Percentiles rank a stretch among this genome's conserved stretches.
Evolutionary conservation across 1,140 invertebrate genomes (phyloP).

Genomic region (Bombus confusus): DNA sequence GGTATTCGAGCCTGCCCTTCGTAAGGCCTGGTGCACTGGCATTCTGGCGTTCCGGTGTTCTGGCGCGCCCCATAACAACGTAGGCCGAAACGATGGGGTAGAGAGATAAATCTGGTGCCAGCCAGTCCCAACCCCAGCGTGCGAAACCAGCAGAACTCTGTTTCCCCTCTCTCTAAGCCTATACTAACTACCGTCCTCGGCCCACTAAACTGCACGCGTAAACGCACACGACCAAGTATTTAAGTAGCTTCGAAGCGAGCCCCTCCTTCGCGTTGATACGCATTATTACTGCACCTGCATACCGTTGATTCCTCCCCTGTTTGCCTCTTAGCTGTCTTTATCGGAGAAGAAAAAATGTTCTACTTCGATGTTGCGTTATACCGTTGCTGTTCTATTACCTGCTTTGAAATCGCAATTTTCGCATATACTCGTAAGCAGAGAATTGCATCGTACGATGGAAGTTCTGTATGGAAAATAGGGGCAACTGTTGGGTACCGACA

Average conservation of each 20-base stretch:
- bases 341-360: background rate
- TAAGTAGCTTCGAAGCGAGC: conserved; percentile 37
- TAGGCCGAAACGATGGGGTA: conserved; percentile 66
- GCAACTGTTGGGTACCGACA: background rate
- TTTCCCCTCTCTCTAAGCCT: conserved; percentile 22
- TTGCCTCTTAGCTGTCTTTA: background rate
- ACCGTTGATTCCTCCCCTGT: background rate
- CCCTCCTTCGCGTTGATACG: background rate
- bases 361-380: background rate
- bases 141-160: conserved; percentile 34
- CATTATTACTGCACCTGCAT: conserved; percentile 23
- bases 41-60: conserved; percentile 47
- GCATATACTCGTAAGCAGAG: background rate
- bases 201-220: conserved; percentile 49
- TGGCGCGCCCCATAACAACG: conserved; percentile 64
- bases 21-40: conserved; percentile 11
- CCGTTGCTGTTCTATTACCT: background rate
- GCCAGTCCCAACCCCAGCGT: conserved; percentile 57
- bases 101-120: conserved; percentile 75
- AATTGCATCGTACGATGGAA: conserved; percentile 1
- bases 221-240: conserved; percentile 26
- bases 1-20: conserved; percentile 18
- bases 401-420: background rate
- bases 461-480: background rate
- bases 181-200: conserved; percentile 36